phyloP scores from a whole-genome alignment of 2,797 vertebrate genomes.

The Novumbra hubbsi region DNA sequence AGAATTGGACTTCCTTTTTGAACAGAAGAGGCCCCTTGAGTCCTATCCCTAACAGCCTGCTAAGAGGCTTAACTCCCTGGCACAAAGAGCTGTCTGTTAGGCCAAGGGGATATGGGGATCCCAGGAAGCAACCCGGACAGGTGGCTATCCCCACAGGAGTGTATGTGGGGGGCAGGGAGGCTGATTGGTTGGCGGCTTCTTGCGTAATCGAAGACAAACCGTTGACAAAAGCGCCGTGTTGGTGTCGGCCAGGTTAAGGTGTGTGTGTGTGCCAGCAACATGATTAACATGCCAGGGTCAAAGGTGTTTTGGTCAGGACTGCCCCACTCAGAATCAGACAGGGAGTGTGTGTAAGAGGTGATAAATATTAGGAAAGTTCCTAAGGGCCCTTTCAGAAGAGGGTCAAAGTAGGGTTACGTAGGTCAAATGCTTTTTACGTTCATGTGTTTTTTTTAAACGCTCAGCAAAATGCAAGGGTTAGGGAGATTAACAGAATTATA shows the following conservation, averaged over 20 bases:
- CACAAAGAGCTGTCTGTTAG: conserved; percentile 70
- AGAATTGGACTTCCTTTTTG: conserved; percentile 26
- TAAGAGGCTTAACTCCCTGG: conserved; percentile 62
- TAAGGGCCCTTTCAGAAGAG: background rate
- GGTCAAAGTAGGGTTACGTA: background rate
- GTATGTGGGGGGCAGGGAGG: conserved; percentile 62
- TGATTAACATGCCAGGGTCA: conserved; percentile 30
- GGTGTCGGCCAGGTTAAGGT: conserved; percentile 40
- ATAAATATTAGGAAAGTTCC: background rate
- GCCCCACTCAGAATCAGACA: background rate
- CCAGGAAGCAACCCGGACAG: conserved; percentile 66
- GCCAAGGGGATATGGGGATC: conserved; percentile 41
- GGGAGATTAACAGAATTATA: background rate
- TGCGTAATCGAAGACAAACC: conserved; percentile 64
- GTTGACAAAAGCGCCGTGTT: conserved; percentile 60
- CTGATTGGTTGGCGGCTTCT: conserved; percentile 59
- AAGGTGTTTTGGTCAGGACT: background rate
- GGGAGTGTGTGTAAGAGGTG: background rate
- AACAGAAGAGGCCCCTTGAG: conserved; percentile 48
- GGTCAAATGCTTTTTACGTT: background rate
- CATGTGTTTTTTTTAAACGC: background rate
- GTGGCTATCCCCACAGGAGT: conserved; percentile 72
- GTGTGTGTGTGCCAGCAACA: conserved; percentile 12
- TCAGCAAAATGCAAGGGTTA: background rate
- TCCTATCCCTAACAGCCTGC: conserved; percentile 61